Percentiles rank a stretch among this genome's conserved stretches.
These are phyloP conservation scores for Mus pahari DNA, from an alignment of 2,113 vertebrate genomes.

Conservation along the genomic window DNA sequence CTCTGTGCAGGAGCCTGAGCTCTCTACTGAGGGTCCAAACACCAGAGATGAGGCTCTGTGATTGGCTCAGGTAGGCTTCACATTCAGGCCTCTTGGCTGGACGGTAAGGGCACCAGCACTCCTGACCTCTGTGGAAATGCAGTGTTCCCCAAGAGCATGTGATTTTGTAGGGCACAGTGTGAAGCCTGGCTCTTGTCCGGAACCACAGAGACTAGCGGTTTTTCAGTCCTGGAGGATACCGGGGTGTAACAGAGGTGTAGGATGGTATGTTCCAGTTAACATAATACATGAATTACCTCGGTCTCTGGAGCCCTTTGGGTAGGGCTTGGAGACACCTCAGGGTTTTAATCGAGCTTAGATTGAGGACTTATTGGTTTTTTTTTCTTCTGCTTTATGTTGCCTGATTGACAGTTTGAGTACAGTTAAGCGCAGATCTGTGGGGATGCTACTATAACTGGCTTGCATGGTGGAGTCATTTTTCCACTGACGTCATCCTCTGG, in stretches of 20 bases:
- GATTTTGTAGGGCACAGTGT: neutral
- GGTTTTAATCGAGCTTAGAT: neutral
- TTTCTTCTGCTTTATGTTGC: constrained; percentile 30
- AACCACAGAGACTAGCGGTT: neutral
- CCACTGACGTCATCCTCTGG: constrained; percentile 60
- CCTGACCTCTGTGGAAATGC: neutral
- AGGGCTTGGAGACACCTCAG: neutral
- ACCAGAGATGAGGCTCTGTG: neutral
- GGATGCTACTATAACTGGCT: constrained; percentile 53
- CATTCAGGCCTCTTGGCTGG: neutral
- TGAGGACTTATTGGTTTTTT: neutral
- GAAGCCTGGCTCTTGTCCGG: neutral
- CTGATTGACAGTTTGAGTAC: constrained; percentile 73
- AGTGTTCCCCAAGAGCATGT: neutral
- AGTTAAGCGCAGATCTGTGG: constrained; percentile 55
- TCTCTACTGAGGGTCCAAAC: neutral
- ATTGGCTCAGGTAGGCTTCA: neutral
- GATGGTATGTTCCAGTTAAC: neutral
- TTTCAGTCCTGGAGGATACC: neutral
- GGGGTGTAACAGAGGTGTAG: neutral
- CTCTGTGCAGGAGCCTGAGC: too few species aligned
- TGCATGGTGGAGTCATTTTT: constrained; percentile 63
- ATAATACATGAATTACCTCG: neutral
- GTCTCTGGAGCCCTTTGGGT: neutral
- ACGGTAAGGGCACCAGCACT: neutral